phyloP scores from a whole-genome alignment of 2,888 invertebrate genomes.

The Pristionchus japonicus region DNA sequence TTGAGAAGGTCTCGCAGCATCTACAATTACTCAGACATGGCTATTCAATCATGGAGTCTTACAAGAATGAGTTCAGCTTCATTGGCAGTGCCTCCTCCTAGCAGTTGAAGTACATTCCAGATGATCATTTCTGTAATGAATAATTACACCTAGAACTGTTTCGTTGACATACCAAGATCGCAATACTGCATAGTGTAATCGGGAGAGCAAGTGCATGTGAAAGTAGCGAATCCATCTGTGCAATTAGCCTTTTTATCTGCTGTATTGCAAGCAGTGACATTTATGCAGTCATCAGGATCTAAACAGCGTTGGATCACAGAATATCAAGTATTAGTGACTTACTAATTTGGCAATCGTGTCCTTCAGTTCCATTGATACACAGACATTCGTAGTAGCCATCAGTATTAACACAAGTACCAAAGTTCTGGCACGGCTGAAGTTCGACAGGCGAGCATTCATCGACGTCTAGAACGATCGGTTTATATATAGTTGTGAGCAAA shows the following conservation, averaged over 20 bases:
- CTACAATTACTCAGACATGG: neutral
- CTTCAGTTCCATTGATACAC: conserved; percentile 10
- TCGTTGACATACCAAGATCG: too few relatives aligned
- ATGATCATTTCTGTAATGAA: neutral
- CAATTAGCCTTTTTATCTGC: neutral
- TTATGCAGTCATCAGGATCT: conserved; percentile 25
- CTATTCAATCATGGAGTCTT: neutral
- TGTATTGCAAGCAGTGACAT: neutral
- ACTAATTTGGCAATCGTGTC: conserved; percentile 10
- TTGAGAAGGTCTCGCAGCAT: conserved; percentile 10
- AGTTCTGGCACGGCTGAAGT: neutral
- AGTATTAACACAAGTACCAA: neutral
- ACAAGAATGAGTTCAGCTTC: neutral
- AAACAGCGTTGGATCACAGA: neutral
- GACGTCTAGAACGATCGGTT: neutral
- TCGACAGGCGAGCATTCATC: neutral
- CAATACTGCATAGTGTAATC: conserved; percentile 5
- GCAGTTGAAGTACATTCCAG: neutral
- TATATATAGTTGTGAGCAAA: neutral
- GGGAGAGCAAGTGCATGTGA: neutral
- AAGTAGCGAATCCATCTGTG: neutral
- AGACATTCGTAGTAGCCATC: neutral
- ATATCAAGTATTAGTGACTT: neutral
- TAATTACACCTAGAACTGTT: neutral
- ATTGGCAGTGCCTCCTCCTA: neutral